These are phyloP conservation scores for Tenthredo notha DNA, from an alignment of 2,888 invertebrate genomes.

Conservation along the genomic window DNA sequence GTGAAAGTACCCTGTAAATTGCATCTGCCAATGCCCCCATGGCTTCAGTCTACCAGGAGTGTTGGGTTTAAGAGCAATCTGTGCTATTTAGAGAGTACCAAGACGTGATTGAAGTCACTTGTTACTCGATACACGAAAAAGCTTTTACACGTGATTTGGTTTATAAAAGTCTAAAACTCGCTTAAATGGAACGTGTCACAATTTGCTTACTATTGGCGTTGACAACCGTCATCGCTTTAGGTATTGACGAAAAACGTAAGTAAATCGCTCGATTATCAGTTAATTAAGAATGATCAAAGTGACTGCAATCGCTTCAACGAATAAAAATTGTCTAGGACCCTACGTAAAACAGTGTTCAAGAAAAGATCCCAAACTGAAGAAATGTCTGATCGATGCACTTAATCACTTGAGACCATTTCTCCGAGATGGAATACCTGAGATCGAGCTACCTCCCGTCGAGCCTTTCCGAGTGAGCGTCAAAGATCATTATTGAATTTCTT, in stretches of 20 bases:
- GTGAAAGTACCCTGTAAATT: constrained; percentile 69
- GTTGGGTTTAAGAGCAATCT: constrained; percentile 35
- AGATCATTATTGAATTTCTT: not conserved
- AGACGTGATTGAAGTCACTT: constrained; percentile 17
- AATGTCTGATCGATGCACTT: constrained; percentile 76
- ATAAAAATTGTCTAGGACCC: constrained; percentile 79
- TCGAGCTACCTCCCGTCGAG: constrained; percentile 80
- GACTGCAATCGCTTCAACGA: not conserved
- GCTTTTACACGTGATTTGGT: not conserved
- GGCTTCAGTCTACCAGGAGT: constrained; percentile 61
- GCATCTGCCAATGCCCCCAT: constrained; percentile 70
- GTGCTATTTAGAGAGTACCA: constrained; percentile 4
- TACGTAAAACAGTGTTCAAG: constrained; percentile 86
- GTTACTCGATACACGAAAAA: not conserved
- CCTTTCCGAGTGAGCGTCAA: constrained; percentile 77
- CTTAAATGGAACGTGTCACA: constrained; percentile 22
- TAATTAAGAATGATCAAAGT: not conserved
- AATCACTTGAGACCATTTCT: constrained; percentile 78
- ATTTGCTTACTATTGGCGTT: not conserved
- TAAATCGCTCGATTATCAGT: not conserved
- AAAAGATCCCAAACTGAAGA: constrained; percentile 77
- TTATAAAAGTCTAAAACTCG: not conserved
- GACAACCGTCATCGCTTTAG: constrained; percentile 32
- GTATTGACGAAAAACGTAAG: constrained; percentile 43
- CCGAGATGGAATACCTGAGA: constrained; percentile 79